Percentiles rank a stretch among this genome's conserved stretches.
These are phyloP conservation scores for Pollimyrus isidori DNA, from an alignment of 2,113 vertebrate genomes.

Conservation along the genomic window DNA sequence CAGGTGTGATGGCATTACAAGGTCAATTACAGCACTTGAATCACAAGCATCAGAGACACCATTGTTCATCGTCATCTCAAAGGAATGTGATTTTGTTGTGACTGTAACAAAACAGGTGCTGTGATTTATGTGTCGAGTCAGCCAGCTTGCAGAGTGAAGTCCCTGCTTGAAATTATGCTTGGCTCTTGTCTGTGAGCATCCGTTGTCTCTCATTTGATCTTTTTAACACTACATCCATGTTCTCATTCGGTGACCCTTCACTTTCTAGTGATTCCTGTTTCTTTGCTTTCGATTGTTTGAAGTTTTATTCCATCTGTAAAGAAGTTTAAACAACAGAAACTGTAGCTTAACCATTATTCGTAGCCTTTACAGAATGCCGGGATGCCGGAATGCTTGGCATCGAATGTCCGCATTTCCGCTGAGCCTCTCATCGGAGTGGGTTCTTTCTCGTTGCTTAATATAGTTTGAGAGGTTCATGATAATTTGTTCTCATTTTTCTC, in stretches of 20 bases:
- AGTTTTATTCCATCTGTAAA: background rate
- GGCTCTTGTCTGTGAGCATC: background rate
- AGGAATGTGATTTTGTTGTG: conserved; percentile 22
- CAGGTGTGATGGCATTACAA: background rate
- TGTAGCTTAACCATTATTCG: background rate
- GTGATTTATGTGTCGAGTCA: background rate
- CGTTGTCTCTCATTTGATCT: background rate
- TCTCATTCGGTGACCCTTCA: background rate
- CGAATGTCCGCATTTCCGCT: background rate
- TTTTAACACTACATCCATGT: background rate
- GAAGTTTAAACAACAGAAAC: background rate
- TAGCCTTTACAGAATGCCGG: background rate
- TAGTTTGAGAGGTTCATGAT: background rate
- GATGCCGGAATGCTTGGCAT: background rate
- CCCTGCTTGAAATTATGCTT: background rate
- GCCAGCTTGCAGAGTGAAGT: conserved; percentile 2
- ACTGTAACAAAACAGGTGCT: conserved; percentile 1
- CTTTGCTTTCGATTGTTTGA: background rate
- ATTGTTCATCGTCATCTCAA: background rate
- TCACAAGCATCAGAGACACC: background rate
- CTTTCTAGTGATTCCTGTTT: background rate
- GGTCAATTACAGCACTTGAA: conserved; percentile 12
- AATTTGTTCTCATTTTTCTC: background rate
- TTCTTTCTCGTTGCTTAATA: background rate
- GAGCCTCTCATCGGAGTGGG: background rate